phyloP scores from a whole-genome alignment of 2,797 vertebrate genomes.

The Gymnocypris eckloni region DNA sequence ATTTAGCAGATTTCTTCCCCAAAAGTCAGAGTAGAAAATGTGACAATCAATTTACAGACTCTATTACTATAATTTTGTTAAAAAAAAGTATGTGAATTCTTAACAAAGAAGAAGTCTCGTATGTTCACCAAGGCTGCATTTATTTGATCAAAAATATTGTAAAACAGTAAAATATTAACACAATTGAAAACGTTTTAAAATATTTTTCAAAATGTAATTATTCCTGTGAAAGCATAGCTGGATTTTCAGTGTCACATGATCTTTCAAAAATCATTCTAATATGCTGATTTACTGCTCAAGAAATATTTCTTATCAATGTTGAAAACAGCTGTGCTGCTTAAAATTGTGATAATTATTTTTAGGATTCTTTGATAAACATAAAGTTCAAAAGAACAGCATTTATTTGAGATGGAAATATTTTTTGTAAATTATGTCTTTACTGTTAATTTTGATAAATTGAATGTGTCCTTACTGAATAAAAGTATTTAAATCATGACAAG shows the following conservation, averaged over 20 bases:
- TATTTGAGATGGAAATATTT: neutral
- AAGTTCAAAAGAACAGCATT: neutral
- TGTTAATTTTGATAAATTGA: neutral
- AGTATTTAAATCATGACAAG: neutral
- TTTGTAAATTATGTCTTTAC: neutral
- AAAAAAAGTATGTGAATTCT: no score
- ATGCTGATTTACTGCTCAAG: neutral
- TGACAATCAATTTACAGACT: no score
- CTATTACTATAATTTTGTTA: no score
- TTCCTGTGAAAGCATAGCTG: neutral
- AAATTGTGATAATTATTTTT: neutral
- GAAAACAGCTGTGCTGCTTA: neutral
- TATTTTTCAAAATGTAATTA: neutral
- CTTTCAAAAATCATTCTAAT: neutral
- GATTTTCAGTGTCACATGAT: neutral
- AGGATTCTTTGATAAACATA: neutral
- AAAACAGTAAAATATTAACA: neutral
- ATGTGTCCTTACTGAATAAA: constrained; percentile 1
- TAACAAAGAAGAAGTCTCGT: no score
- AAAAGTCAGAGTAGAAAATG: no score
- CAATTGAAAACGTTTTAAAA: neutral
- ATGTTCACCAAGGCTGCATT: neutral
- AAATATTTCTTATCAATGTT: neutral
- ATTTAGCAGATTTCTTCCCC: no score
- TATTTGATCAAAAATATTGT: neutral